Evolutionary conservation across 1,140 invertebrate genomes (phyloP), one percentile per base, ranked within the genome.

Genomic region (Rhyzopertha dominica): DNA sequence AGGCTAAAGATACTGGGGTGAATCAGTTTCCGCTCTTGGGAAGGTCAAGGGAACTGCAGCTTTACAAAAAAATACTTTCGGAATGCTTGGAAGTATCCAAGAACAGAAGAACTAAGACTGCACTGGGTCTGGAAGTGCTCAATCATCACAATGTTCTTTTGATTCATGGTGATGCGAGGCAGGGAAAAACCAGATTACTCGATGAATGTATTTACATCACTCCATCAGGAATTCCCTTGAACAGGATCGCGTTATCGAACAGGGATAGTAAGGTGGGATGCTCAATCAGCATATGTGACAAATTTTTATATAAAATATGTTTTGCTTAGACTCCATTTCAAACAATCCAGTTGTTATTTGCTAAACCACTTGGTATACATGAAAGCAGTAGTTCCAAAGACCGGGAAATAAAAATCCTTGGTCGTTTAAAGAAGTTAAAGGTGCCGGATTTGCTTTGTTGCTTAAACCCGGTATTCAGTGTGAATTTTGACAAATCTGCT

Each of bases 181-280:
- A 75, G 10, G 79, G 79, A 2, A 81, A 80, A 65, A 75, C 71
- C 0, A 68, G 78, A 49, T 57, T 80, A 9, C 54, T 80, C 3
- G 68, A 77, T 25, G 80, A 81, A 68, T 65, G 77, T 17, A 58
- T 70, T 4, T 62, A 65, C 37, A 43, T 69, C 3, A 68, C 71
- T 9, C 72, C 74, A 2, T 48, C 47, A 28, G 51, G 54, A 20
- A 53, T 75, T 4, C 62, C 62, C 2, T 61, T 62, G 14, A 22
- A 37, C 19, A 58, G 57, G 48, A 60, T 53, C 25, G 62, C 19
- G 19, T 47, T 60, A 7, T 31, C 35, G 1, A 31, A 43, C 29
- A 28, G 24, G 1, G 58, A 59, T 42, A 47, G 69, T 31, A 59
- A 65, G 48, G 61, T 76, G 58, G 63, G 69, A 32, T 32, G 42